A percentile compares a stretch with the other conserved stretches of the same genome.
Evolutionary conservation across 2,888 invertebrate genomes (phyloP).

Genomic region (Lottia scabra): DNA sequence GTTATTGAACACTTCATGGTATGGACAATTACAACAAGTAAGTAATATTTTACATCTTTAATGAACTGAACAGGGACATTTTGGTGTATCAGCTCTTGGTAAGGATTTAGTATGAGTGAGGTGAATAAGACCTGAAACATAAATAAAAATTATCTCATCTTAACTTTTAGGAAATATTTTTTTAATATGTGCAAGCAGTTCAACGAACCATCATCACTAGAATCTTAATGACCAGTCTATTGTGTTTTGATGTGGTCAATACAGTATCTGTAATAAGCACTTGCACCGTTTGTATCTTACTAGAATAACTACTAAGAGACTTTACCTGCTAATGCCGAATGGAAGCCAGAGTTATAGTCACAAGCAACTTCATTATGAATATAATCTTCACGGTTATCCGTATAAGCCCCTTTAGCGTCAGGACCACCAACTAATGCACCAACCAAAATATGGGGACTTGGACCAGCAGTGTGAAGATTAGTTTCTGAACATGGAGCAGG

Average conservation of each 20-base stretch:
- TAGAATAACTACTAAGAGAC: neutral
- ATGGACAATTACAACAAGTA: too few relatives aligned
- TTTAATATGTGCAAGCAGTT: too few relatives aligned
- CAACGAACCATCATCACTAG: too few relatives aligned
- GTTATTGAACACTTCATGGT: too few relatives aligned
- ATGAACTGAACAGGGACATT: conserved; percentile 11
- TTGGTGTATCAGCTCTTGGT: conserved; percentile 1
- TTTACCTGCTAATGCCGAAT: conserved; percentile 57
- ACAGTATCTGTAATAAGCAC: too few relatives aligned
- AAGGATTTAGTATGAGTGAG: conserved; percentile 6
- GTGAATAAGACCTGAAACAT: conserved; percentile 6
- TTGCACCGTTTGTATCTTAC: too few relatives aligned
- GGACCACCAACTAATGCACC: conserved; percentile 59
- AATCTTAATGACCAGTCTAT: too few relatives aligned
- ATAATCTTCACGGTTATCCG: conserved; percentile 51
- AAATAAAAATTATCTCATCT: too few relatives aligned
- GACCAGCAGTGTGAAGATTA: conserved; percentile 26
- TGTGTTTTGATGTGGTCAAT: too few relatives aligned
- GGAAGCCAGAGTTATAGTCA: conserved; percentile 63
- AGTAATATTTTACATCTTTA: too few relatives aligned
- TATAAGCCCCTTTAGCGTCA: conserved; percentile 45
- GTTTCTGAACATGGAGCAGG: conserved; percentile 33
- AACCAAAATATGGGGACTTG: conserved; percentile 46
- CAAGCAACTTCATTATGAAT: conserved; percentile 57
- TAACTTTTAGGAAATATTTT: too few relatives aligned